A percentile compares a stretch with the other conserved stretches of the same genome.
Conservation (phyloP, 1,140 invertebrate genomes). For the Eciton burchellii region DNA sequence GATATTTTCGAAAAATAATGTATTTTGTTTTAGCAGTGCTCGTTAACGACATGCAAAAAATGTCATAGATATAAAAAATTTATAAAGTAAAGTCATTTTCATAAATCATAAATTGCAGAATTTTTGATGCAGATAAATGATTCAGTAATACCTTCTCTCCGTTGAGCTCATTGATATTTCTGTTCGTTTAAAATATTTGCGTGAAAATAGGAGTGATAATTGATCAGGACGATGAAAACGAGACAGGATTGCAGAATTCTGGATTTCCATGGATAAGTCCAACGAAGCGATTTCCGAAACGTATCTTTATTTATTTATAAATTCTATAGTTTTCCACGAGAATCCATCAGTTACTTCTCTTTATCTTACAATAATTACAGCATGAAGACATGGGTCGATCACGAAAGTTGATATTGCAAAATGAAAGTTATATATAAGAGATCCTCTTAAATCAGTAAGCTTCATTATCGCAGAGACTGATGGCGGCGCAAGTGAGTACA, state of each 20-base stretch:
- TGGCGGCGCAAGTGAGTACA: slow-evolving; percentile 11
- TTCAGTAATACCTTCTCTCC: neutral
- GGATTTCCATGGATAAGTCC: neutral
- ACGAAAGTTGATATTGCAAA: slow-evolving; percentile 33
- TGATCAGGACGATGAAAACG: neutral
- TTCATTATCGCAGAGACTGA: slow-evolving; percentile 4
- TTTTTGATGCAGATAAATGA: neutral
- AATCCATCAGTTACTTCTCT: slow-evolving; percentile 61
- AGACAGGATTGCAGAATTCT: neutral
- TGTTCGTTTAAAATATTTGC: neutral
- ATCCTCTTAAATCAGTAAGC: neutral
- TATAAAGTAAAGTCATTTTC: neutral
- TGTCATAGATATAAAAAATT: neutral
- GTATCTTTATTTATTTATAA: slow-evolving; percentile 67
- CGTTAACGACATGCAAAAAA: neutral
- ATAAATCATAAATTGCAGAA: neutral
- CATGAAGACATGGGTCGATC: slow-evolving; percentile 56
- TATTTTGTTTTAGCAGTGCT: neutral
- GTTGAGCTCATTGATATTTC: neutral
- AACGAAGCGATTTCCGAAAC: slow-evolving; percentile 20
- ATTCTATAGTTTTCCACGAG: slow-evolving; percentile 48
- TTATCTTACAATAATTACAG: slow-evolving; percentile 83
- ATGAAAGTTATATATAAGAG: slow-evolving; percentile 20
- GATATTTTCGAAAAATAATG: neutral
- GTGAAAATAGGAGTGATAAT: neutral